Conservation (phyloP, 2,113 vertebrate genomes). For the Oncorhynchus nerka region DNA sequence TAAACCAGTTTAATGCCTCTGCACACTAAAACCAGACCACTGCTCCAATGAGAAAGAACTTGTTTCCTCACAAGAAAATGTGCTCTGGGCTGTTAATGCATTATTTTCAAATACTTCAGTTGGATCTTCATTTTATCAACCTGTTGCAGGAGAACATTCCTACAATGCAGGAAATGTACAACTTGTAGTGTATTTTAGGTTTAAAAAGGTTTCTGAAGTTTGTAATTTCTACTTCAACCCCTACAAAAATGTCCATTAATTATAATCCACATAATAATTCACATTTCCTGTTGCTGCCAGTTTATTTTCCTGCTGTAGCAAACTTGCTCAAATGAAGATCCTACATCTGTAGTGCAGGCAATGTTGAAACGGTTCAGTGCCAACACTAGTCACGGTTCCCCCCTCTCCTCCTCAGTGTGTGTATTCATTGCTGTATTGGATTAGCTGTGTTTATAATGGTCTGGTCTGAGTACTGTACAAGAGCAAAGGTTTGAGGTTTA, state of each 20-base stretch:
- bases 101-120: too few species aligned
- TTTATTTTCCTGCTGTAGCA: too few species aligned
- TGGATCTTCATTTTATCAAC: too few species aligned
- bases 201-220: too few species aligned
- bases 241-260: too few species aligned
- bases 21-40: constrained; percentile 5
- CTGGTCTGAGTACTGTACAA: constrained; percentile 42
- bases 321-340: too few species aligned
- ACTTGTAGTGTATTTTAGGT: too few species aligned
- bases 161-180: too few species aligned
- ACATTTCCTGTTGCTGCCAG: too few species aligned
- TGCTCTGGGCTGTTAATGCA: background rate
- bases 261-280: too few species aligned
- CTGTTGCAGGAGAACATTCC: too few species aligned
- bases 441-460: constrained; percentile 29
- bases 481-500: constrained; percentile 44
- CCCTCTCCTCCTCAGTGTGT: constrained; percentile 11
- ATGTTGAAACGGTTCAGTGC: background rate
- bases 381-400: background rate
- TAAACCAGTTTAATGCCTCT: constrained; percentile 23
- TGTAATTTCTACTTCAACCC: too few species aligned
- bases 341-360: background rate
- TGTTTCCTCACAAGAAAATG: background rate
- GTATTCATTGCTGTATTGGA: constrained; percentile 1
- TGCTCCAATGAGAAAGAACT: background rate